Evolutionary conservation across 2,888 invertebrate species (phyloP).

Genomic region (Biston stratarius): DNA sequence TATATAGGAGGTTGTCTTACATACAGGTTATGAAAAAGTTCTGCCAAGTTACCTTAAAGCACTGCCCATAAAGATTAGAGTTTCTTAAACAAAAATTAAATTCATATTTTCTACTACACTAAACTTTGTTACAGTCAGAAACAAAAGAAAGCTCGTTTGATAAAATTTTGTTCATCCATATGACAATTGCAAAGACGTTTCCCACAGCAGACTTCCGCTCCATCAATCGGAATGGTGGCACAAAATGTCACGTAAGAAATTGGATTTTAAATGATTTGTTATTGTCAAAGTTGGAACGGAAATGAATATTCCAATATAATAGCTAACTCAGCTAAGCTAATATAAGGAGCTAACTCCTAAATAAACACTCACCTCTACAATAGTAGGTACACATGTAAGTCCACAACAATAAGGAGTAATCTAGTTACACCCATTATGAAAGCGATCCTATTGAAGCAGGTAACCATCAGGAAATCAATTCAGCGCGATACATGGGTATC

Average conservation of each 20-base stretch:
- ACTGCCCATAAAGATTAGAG: too few relatives aligned
- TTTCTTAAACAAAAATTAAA: slow-evolving; percentile 8
- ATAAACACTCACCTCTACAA: slow-evolving; percentile 31
- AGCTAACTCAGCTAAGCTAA: too few relatives aligned
- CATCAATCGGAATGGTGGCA: slow-evolving; percentile 37
- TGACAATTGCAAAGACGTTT: slow-evolving; percentile 31
- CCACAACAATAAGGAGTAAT: slow-evolving; percentile 38
- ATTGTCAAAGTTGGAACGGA: slow-evolving; percentile 37
- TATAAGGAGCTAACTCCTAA: slow-evolving; percentile 7
- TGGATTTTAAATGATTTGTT: slow-evolving; percentile 44
- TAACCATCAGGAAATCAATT: slow-evolving; percentile 55
- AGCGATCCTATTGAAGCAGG: slow-evolving; percentile 51
- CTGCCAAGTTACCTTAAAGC: too few relatives aligned
- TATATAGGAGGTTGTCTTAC: too few relatives aligned
- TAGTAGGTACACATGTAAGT: slow-evolving; percentile 36
- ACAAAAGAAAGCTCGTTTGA: slow-evolving; percentile 19
- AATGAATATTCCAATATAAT: slow-evolving; percentile 9
- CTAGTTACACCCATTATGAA: slow-evolving; percentile 50
- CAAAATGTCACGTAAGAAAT: slow-evolving; percentile 44
- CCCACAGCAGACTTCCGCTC: slow-evolving; percentile 30
- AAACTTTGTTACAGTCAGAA: slow-evolving; percentile 17
- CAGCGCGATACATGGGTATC: slow-evolving; percentile 47
- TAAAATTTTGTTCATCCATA: slow-evolving; percentile 22
- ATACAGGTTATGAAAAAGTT: too few relatives aligned
- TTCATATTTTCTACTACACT: slow-evolving; percentile 6